These are phyloP conservation scores for Leptura quadrifasciata DNA, from an alignment of 2,888 invertebrate genomes.

Conservation along the genomic window DNA sequence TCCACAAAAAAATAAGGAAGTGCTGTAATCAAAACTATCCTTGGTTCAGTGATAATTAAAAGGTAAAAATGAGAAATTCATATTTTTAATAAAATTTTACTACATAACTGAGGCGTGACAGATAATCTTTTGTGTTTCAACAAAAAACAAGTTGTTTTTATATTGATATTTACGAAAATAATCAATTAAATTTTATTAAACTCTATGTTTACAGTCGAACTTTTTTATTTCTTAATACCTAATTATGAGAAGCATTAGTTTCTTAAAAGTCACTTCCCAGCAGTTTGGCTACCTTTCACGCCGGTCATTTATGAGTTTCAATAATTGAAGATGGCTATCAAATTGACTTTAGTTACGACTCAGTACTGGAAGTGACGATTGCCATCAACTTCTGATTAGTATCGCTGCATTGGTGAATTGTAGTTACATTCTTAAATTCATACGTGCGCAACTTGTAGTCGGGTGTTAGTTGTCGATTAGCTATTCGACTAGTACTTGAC, in stretches of 20 bases:
- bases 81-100: background rate
- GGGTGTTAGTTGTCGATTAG: no score
- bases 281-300: background rate
- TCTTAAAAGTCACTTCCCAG: background rate
- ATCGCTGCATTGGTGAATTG: no score
- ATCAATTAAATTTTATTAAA: background rate
- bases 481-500: no score
- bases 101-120: background rate
- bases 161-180: background rate
- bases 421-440: no score
- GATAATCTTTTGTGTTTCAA: background rate
- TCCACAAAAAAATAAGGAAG: background rate
- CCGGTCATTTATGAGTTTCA: no score
- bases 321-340: no score
- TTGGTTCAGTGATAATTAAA: constrained; percentile 3
- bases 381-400: no score
- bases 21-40: background rate
- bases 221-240: background rate
- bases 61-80: constrained; percentile 7
- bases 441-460: no score
- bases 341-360: no score
- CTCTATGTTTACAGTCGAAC: background rate
- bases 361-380: no score
- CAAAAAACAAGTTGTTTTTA: background rate
- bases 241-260: background rate